phyloP scores from a whole-genome alignment of 2,113 vertebrate genomes.

The Globicephala melas region DNA sequence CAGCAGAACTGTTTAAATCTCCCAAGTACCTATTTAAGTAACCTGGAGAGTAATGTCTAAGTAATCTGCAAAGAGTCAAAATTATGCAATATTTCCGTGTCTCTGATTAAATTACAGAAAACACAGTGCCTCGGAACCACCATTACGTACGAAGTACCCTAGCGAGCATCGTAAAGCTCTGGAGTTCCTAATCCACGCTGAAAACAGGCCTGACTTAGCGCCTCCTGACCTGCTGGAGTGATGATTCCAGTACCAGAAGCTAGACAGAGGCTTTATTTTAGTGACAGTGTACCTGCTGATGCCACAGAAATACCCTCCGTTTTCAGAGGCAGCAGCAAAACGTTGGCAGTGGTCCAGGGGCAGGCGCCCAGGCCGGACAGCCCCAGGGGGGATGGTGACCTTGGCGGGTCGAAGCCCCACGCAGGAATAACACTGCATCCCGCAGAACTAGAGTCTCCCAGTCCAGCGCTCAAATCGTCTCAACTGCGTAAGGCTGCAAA shows the following conservation, averaged over 20 bases:
- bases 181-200: background rate
- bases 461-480: background rate
- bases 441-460: background rate
- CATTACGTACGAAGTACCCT: no score
- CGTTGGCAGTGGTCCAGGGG: background rate
- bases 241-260: background rate
- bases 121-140: background rate
- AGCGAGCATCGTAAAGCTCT: background rate
- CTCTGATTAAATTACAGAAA: background rate
- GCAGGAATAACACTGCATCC: no score
- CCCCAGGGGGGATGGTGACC: no score
- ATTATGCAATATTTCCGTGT: background rate
- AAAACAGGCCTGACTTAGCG: background rate
- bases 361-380: background rate
- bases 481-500: background rate
- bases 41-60: background rate
- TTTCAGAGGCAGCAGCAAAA: background rate
- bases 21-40: background rate
- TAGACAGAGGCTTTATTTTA: background rate
- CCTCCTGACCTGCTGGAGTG: background rate
- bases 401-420: no score
- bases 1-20: background rate
- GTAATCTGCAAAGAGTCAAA: background rate
- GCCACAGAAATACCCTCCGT: background rate
- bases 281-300: background rate